phyloP scores from a whole-genome alignment of 2,113 vertebrate species.

The Gulo gulo region DNA sequence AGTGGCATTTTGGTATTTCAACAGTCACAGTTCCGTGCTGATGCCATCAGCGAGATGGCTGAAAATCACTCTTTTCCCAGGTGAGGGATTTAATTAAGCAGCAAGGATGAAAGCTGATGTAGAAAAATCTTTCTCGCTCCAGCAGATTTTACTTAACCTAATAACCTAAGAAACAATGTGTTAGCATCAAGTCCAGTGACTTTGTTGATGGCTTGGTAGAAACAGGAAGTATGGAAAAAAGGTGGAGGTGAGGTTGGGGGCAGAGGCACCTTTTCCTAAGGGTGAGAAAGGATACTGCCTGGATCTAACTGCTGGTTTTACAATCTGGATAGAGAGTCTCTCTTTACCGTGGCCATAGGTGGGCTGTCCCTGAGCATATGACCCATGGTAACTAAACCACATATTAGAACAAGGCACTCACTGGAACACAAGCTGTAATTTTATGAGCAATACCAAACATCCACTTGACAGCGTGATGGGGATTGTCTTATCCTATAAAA shows the following conservation, averaged over 20 bases:
- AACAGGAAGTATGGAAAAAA: neutral
- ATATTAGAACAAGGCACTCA: neutral
- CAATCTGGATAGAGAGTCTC: neutral
- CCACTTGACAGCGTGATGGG: neutral
- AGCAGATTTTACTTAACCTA: slow-evolving; percentile 77
- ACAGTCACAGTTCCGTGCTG: slow-evolving; percentile 72
- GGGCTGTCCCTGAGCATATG: neutral
- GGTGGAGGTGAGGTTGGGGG: neutral
- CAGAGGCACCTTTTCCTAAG: neutral
- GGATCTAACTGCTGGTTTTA: neutral
- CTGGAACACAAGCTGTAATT: neutral
- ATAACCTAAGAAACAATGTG: slow-evolving; percentile 52
- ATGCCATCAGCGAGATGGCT: slow-evolving; percentile 66
- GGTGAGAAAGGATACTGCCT: neutral
- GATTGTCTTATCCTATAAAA: neutral
- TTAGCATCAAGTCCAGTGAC: slow-evolving; percentile 68
- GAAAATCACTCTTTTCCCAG: slow-evolving; percentile 72
- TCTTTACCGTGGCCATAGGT: neutral
- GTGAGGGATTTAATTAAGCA: slow-evolving; percentile 80
- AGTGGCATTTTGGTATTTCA: slow-evolving; percentile 66
- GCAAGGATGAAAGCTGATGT: slow-evolving; percentile 70
- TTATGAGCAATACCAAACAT: neutral
- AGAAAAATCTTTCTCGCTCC: slow-evolving; percentile 65
- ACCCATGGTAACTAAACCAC: neutral
- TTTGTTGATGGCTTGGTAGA: slow-evolving; percentile 54